Evolutionary conservation across 2,113 vertebrate genomes (phyloP).

Genomic region (Stigmatopora nigra): DNA sequence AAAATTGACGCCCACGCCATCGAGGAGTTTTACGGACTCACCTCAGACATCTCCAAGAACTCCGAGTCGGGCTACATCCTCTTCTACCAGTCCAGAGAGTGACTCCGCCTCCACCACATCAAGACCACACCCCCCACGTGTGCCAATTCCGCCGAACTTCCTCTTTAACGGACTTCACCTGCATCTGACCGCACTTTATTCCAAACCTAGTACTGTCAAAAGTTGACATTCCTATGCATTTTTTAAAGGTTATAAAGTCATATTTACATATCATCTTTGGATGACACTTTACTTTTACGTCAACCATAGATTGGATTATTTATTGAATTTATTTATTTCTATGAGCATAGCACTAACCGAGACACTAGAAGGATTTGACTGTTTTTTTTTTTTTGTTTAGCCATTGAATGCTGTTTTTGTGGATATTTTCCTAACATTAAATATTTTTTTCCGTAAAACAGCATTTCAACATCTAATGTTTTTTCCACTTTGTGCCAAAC

Average conservation of each 20-base stretch:
- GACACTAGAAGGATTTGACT: not conserved
- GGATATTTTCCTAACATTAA: not conserved
- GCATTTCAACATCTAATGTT: not conserved
- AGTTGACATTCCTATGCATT: slow-evolving; percentile 1
- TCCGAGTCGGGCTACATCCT: slow-evolving; percentile 98
- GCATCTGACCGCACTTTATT: slow-evolving; percentile 75
- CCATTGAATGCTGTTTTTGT: not conserved
- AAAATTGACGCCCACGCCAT: slow-evolving; percentile 99
- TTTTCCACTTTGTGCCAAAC: slow-evolving; percentile 53
- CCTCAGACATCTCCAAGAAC: slow-evolving; percentile 98
- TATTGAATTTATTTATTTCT: slow-evolving; percentile 3
- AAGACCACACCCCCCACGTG: slow-evolving; percentile 13
- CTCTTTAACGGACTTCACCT: slow-evolving; percentile 52
- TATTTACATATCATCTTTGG: not conserved
- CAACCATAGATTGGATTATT: not conserved
- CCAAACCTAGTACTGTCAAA: slow-evolving; percentile 34
- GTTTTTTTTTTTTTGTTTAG: not conserved
- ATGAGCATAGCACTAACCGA: not conserved
- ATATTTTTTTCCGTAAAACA: not conserved
- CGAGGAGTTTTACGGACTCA: slow-evolving; percentile 97
- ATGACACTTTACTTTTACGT: not conserved
- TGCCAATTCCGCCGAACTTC: slow-evolving; percentile 43
- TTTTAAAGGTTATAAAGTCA: not conserved
- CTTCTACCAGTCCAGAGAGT: slow-evolving; percentile 98
- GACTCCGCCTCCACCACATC: slow-evolving; percentile 40